These are phyloP conservation scores for Nibea albiflora DNA, from an alignment of 2,113 vertebrate genomes.

Conservation along the genomic window DNA sequence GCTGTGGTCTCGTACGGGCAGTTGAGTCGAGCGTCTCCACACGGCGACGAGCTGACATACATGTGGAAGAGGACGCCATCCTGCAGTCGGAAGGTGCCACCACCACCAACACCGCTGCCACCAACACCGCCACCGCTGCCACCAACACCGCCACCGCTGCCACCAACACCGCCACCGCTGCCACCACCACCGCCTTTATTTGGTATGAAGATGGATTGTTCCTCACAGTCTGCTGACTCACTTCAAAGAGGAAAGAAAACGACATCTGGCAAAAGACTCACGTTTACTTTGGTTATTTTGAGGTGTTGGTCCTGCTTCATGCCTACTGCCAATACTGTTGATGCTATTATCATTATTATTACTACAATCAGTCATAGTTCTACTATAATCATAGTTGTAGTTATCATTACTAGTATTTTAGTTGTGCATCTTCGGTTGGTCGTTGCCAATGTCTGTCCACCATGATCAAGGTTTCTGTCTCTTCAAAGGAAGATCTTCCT, in stretches of 20 bases:
- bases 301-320: not conserved
- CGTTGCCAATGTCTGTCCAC: too few relatives aligned
- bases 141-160: slow-evolving; percentile 78
- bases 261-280: not conserved
- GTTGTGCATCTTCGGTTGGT: too few relatives aligned
- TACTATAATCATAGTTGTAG: too few relatives aligned
- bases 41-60: slow-evolving; percentile 93
- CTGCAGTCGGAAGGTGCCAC: slow-evolving; percentile 84
- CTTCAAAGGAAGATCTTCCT: too few relatives aligned
- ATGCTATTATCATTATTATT: too few relatives aligned
- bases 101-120: slow-evolving; percentile 62
- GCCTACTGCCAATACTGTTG: too few relatives aligned
- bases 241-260: slow-evolving; percentile 64
- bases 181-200: slow-evolving; percentile 84
- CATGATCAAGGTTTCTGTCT: too few relatives aligned
- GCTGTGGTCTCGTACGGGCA: slow-evolving; percentile 89
- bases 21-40: slow-evolving; percentile 94
- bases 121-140: slow-evolving; percentile 76
- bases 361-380: too few relatives aligned
- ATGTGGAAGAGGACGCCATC: slow-evolving; percentile 93
- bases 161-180: too few relatives aligned
- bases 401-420: too few relatives aligned
- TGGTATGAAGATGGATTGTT: slow-evolving; percentile 88
- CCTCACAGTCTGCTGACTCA: slow-evolving; percentile 70
- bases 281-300: not conserved